phyloP scores from a whole-genome alignment of 2,888 invertebrate genomes.

The Calameuta idolon region DNA sequence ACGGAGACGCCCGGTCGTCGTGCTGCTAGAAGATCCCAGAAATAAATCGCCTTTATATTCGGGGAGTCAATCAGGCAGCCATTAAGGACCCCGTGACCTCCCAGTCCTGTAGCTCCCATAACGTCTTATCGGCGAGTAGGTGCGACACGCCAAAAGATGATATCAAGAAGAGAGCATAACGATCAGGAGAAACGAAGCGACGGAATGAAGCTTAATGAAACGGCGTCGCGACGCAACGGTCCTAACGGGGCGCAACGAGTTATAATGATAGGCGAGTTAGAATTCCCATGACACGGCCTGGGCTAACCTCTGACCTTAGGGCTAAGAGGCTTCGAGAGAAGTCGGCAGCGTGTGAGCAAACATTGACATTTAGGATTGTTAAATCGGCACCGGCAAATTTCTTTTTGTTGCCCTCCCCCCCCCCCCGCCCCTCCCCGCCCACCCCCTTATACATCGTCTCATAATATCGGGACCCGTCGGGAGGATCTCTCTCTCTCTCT shows the following conservation, averaged over 20 bases:
- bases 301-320: slow-evolving; percentile 42
- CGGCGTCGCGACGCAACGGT: background rate
- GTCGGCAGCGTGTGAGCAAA: slow-evolving; percentile 29
- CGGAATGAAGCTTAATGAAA: background rate
- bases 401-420: background rate
- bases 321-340: slow-evolving; percentile 22
- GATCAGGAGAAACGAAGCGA: background rate
- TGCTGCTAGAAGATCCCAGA: background rate
- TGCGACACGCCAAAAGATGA: background rate
- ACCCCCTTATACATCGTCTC: background rate
- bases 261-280: slow-evolving; percentile 6
- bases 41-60: background rate
- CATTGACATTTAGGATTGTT: slow-evolving; percentile 40
- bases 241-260: background rate
- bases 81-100: background rate
- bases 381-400: background rate
- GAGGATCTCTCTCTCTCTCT: background rate
- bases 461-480: too few relatives aligned
- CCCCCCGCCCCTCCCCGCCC: background rate
- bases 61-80: background rate
- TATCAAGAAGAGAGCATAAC: background rate
- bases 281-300: slow-evolving; percentile 45
- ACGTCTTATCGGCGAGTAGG: background rate
- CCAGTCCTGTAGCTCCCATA: background rate
- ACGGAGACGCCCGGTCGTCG: background rate